These are phyloP conservation scores for Gryllus longicercus DNA, from an alignment of 2,888 invertebrate genomes.

Conservation along the genomic window DNA sequence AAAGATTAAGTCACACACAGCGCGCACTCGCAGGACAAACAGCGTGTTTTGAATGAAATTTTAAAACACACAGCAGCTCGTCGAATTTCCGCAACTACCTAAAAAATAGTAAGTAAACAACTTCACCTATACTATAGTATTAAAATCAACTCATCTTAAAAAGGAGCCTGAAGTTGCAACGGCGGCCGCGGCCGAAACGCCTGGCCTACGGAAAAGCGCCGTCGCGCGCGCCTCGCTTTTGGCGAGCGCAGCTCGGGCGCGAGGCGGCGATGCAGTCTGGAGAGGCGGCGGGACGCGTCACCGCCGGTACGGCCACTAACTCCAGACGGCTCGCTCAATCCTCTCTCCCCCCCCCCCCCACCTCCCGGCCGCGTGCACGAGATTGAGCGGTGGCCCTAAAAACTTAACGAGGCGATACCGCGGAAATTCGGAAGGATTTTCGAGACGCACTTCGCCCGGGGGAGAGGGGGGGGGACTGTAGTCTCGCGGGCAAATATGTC, in stretches of 20 bases:
- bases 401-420: conserved; percentile 8
- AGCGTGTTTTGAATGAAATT: no score
- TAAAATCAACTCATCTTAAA: no score
- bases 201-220: neutral
- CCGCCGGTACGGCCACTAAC: no score
- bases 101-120: no score
- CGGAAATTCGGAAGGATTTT: neutral
- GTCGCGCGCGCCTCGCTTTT: neutral
- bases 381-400: conserved; percentile 6
- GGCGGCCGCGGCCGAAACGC: neutral
- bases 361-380: neutral
- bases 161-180: neutral
- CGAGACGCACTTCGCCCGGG: neutral
- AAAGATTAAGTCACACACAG: no score
- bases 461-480: neutral
- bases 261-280: neutral
- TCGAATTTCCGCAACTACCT: no score
- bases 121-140: no score
- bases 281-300: no score
- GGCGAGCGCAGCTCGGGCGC: neutral
- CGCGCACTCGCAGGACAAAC: no score
- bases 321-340: neutral
- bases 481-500: neutral
- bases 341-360: neutral
- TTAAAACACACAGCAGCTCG: no score